A percentile compares a stretch with the other conserved stretches of the same genome.
These are phyloP conservation scores for Eilema depressum DNA, from an alignment of 2,888 invertebrate genomes.

Conservation along the genomic window DNA sequence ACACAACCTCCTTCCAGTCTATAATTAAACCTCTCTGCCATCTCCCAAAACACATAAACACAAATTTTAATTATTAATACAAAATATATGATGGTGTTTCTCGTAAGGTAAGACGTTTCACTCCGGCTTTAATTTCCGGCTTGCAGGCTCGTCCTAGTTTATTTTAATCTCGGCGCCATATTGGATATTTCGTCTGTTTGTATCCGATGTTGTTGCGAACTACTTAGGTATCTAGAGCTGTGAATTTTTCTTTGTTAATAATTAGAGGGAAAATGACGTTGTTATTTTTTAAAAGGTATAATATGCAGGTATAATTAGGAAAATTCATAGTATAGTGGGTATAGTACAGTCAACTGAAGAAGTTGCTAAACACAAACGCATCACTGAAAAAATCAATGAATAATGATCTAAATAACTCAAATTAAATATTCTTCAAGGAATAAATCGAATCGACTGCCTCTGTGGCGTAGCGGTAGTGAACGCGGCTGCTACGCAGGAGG, in stretches of 20 bases:
- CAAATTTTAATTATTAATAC: slow-evolving; percentile 43
- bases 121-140: slow-evolving; percentile 47
- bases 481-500: too few relatives aligned
- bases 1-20: not conserved
- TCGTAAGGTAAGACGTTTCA: slow-evolving; percentile 36
- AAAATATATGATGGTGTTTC: slow-evolving; percentile 34
- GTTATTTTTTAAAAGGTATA: not conserved
- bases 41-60: slow-evolving; percentile 23
- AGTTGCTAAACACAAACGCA: too few relatives aligned
- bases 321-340: too few relatives aligned
- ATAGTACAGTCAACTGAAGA: too few relatives aligned
- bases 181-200: slow-evolving; percentile 45
- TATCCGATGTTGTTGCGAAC: slow-evolving; percentile 19
- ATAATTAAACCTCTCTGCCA: not conserved
- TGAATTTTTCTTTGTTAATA: not conserved
- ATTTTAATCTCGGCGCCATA: slow-evolving; percentile 46
- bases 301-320: too few relatives aligned
- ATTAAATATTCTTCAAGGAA: too few relatives aligned
- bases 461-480: too few relatives aligned
- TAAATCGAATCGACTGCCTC: too few relatives aligned
- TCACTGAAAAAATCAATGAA: too few relatives aligned
- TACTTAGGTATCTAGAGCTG: not conserved
- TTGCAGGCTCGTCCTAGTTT: slow-evolving; percentile 27
- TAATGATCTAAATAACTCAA: too few relatives aligned
- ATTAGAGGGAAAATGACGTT: not conserved